Conservation (phyloP, 2,113 vertebrate genomes). For the Chionomys nivalis region DNA sequence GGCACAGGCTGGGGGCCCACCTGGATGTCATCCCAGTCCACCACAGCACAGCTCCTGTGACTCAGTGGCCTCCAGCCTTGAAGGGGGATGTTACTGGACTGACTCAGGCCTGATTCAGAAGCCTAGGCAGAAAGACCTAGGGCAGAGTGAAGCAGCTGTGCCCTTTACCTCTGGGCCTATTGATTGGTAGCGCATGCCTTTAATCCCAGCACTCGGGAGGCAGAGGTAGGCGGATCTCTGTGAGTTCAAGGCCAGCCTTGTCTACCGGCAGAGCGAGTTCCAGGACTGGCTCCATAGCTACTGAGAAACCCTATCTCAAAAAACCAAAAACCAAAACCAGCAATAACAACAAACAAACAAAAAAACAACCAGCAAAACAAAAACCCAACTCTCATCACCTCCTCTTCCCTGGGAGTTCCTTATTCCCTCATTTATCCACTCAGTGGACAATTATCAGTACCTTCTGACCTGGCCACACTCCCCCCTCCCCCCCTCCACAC, state of each 20-base stretch:
- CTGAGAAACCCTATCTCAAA: too few species aligned
- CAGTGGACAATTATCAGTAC: not conserved
- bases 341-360: too few species aligned
- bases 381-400: not conserved
- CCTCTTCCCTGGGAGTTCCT: not conserved
- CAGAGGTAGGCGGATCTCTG: too few species aligned
- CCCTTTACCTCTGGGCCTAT: not conserved
- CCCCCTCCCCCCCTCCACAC: too few species aligned
- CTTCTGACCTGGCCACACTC: not conserved
- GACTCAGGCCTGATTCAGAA: not conserved
- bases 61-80: not conserved
- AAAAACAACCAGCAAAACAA: too few species aligned
- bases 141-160: not conserved
- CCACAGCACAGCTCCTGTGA: not conserved
- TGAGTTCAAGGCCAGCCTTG: too few species aligned
- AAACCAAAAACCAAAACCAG: too few species aligned
- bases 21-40: fast-evolving
- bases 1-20: not conserved
- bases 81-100: not conserved
- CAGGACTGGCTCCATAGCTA: too few species aligned
- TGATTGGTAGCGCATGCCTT: not conserved
- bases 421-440: not conserved
- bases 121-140: not conserved
- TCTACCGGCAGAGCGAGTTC: too few species aligned
- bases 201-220: too few species aligned